Conservation (phyloP, 1,140 invertebrate species). For the Vanessa tameamea region DNA sequence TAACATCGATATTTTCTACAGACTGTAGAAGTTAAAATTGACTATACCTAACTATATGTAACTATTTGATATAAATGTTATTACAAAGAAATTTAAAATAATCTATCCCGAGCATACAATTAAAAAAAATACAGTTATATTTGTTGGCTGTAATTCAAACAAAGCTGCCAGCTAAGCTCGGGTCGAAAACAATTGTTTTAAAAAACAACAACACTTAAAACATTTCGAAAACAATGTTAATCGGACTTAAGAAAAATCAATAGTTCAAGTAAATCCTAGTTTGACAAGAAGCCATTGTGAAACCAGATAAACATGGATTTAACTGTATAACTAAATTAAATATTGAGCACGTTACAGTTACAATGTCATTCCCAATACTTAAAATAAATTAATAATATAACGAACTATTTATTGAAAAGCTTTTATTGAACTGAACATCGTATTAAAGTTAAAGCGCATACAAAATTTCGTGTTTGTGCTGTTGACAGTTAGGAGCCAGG, state of each 20-base stretch:
- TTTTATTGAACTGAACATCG: too few species aligned
- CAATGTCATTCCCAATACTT: not conserved
- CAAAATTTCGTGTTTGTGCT: too few species aligned
- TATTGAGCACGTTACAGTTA: not conserved
- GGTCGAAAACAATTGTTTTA: not conserved
- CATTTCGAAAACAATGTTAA: constrained; percentile 20
- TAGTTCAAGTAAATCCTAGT: constrained; percentile 24
- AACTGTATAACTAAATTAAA: constrained; percentile 10
- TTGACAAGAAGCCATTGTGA: constrained; percentile 27
- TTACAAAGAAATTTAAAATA: too few species aligned
- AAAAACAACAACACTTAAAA: constrained; percentile 22
- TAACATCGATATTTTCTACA: too few species aligned
- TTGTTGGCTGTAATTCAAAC: not conserved
- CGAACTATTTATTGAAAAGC: too few species aligned
- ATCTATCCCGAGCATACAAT: too few species aligned
- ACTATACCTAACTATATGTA: too few species aligned
- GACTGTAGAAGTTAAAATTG: too few species aligned
- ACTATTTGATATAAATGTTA: too few species aligned
- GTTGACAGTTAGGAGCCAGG: too few species aligned
- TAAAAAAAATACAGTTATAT: too few species aligned
- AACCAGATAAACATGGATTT: constrained; percentile 5
- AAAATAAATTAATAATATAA: not conserved
- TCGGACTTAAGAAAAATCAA: constrained; percentile 19
- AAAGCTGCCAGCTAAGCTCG: not conserved
- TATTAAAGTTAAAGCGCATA: too few species aligned